A percentile compares a stretch with the other conserved stretches of the same genome.
Conservation (phyloP, 2,888 invertebrate genomes). For the Drosophila peninsularis region DNA sequence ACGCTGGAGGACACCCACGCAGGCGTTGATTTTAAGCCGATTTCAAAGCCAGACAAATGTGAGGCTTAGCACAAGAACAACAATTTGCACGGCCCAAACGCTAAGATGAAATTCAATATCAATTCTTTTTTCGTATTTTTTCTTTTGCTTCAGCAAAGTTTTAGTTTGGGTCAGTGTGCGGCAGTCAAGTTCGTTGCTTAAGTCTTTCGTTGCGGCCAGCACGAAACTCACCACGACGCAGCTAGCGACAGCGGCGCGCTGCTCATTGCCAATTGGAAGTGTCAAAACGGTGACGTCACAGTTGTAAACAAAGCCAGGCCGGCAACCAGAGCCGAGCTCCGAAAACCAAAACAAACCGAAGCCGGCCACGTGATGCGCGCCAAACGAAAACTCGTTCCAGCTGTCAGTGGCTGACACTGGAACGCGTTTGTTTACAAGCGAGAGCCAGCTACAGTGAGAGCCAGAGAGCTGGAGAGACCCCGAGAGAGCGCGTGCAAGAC, state of each 20-base stretch:
- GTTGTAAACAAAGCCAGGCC: conserved; percentile 64
- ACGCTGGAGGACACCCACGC: conserved; percentile 70
- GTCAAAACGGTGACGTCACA: conserved; percentile 76
- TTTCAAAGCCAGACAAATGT: conserved; percentile 78
- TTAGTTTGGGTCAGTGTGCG: conserved; percentile 43
- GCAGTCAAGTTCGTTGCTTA: conserved; percentile 65
- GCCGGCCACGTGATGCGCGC: conserved; percentile 70
- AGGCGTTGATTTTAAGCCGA: conserved; percentile 79
- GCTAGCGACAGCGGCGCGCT: conserved; percentile 12
- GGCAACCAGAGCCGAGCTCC: conserved; percentile 17
- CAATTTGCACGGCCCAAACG: conserved; percentile 59
- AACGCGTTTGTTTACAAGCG: conserved; percentile 69
- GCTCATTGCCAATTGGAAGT: conserved; percentile 59
- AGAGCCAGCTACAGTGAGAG: conserved; percentile 17
- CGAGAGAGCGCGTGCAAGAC: conserved; percentile 23
- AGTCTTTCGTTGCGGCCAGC: conserved; percentile 60
- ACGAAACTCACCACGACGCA: conserved; percentile 52
- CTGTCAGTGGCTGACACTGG: conserved; percentile 55
- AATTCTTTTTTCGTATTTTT: conserved; percentile 11
- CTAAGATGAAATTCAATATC: conserved; percentile 70
- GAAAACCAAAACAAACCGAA: conserved; percentile 74
- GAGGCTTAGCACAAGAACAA: conserved; percentile 61
- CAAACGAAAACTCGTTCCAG: conserved; percentile 64
- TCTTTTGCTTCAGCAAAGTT: conserved; percentile 12
- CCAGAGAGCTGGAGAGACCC: conserved; percentile 18